Conservation (phyloP, 2,888 invertebrate genomes). For the Galeruca laticollis region DNA sequence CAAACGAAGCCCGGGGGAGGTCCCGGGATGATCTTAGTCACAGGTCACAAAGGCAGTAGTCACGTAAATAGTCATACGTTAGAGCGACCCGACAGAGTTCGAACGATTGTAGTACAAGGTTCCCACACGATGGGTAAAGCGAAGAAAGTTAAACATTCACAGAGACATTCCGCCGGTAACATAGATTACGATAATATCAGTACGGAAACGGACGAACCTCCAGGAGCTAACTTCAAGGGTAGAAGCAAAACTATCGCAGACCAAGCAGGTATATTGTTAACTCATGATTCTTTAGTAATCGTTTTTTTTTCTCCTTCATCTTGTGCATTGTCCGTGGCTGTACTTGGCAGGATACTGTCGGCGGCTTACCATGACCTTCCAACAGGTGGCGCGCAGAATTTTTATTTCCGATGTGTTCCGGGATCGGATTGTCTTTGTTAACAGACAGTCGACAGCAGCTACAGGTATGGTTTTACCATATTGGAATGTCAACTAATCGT, state of each 20-base stretch:
- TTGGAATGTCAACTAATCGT: too few relatives aligned
- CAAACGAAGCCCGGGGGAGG: slow-evolving; percentile 76
- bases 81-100: slow-evolving; percentile 68
- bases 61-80: slow-evolving; percentile 71
- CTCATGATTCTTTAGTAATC: neutral
- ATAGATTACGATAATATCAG: slow-evolving; percentile 87
- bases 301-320: too few relatives aligned
- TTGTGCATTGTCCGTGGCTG: too few relatives aligned
- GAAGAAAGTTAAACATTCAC: slow-evolving; percentile 80
- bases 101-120: slow-evolving; percentile 52
- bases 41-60: slow-evolving; percentile 62
- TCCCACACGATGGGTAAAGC: slow-evolving; percentile 88
- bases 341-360: too few relatives aligned
- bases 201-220: slow-evolving; percentile 78
- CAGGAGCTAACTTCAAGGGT: slow-evolving; percentile 75
- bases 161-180: slow-evolving; percentile 85
- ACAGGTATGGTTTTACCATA: too few relatives aligned
- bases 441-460: too few relatives aligned
- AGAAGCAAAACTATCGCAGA: slow-evolving; percentile 95
- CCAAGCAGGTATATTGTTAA: slow-evolving; percentile 72
- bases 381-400: too few relatives aligned
- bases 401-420: too few relatives aligned
- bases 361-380: too few relatives aligned
- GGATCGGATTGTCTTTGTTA: too few relatives aligned
- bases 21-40: slow-evolving; percentile 64